Evolutionary conservation across 2,797 vertebrate species (phyloP), one percentile per base, ranked within the genome.

Genomic region (Pygocentrus nattereri): DNA sequence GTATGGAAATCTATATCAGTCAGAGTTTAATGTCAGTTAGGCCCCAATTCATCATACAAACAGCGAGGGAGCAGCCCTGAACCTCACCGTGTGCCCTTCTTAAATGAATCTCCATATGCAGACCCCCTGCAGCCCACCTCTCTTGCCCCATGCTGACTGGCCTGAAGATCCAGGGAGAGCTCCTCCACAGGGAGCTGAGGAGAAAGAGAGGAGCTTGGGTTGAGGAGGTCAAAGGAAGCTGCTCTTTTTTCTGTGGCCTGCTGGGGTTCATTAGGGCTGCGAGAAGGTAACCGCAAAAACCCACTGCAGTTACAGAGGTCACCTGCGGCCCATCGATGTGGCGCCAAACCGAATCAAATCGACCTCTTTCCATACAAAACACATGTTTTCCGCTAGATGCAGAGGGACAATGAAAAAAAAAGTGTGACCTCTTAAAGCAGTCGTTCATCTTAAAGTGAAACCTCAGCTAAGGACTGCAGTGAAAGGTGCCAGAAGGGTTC

Each of bases 271-370:
- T 94, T 94, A 91, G 77, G 77, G 88, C 89, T 79, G 85, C 90
- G 90, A 87, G 90, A 89, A 88, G 90, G 90, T n/a, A 85, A 93
- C 88, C 91, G 86, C 91, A 83, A 88, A 94, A 94, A 92, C 91
- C 89, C 92, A 86, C 84, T 86, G 90, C 88, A 91, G 92, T 92
- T 88, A 68, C 86, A 88, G 92, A 94, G 92, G 93, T 94, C 91
- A 89, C 84, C 85, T 88, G 34, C 58, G 78, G 81, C 88, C 89
- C 89, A 91, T 88, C 88, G 87, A 84, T 0, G 84, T 78, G 93
- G 93, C 91, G 91, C 92, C n/a, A n/a, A n/a, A n/a, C n/a, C n/a
- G n/a, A n/a, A n/a, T n/a, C n/a, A n/a, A n/a, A n/a, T n/a, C n/a
- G n/a, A n/a, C n/a, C n/a, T n/a, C n/a, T 11, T 19, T 49, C 41